Evolutionary conservation across 2,888 invertebrate species (phyloP).

Genomic region (Eretmocerus hayati): DNA sequence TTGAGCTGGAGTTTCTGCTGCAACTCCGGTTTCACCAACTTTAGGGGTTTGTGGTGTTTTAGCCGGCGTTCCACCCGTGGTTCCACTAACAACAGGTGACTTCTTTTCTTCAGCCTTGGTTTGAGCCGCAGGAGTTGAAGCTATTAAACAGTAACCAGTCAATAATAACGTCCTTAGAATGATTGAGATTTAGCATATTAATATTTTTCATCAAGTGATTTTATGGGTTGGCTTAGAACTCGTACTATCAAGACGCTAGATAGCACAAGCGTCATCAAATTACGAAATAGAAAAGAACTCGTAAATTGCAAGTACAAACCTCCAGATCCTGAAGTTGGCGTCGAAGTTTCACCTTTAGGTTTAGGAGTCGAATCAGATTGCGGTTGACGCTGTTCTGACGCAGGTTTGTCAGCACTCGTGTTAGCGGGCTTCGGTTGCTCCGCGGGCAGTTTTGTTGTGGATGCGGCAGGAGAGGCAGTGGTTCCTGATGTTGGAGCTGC

Average conservation of each 20-base stretch:
- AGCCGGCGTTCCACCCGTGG: constrained; percentile 5
- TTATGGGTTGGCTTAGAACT: no score
- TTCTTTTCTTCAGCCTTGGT: constrained; percentile 40
- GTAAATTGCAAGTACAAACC: constrained; percentile 12
- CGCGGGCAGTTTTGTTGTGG: neutral
- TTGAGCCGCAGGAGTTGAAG: constrained; percentile 27
- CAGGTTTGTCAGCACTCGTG: constrained; percentile 8
- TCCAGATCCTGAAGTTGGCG: constrained; percentile 11
- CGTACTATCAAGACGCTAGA: no score
- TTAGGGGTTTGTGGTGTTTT: constrained; percentile 21
- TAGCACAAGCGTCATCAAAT: neutral
- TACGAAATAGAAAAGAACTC: neutral
- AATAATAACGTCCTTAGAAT: neutral
- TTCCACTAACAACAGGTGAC: constrained; percentile 26
- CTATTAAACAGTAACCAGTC: neutral
- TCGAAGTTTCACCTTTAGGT: constrained; percentile 17
- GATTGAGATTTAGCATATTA: neutral
- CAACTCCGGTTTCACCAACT: constrained; percentile 20
- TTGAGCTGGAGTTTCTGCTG: constrained; percentile 20
- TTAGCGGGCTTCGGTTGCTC: constrained; percentile 15
- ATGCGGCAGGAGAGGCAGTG: neutral
- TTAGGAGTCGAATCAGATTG: constrained; percentile 8
- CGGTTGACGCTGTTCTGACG: constrained; percentile 2
- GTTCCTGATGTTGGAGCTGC: constrained; percentile 3
- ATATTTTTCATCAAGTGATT: no score